Percentiles rank a stretch among this genome's conserved stretches.
Evolutionary conservation across 37 sponge, comb jelly and placozoan genomes (phyloP).

Genomic region (Haliclona indistincta): DNA sequence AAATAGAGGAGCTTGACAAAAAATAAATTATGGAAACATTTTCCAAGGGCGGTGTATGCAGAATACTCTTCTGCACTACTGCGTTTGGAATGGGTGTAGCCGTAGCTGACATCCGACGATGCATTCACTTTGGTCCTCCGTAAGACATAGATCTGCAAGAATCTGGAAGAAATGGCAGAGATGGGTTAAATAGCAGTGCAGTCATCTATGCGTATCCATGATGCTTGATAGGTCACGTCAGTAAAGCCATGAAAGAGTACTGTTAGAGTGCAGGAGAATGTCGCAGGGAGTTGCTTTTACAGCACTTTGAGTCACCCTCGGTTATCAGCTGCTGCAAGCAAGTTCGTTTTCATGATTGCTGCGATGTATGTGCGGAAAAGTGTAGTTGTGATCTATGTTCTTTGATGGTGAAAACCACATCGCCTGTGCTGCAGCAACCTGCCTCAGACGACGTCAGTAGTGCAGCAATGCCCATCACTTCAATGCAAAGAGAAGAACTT

Average conservation of each 20-base stretch:
- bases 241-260: conserved; percentile 11
- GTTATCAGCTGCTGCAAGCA: not conserved
- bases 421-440: no score
- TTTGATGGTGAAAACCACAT: no score
- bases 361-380: not conserved
- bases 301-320: no score
- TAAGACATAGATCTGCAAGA: conserved; percentile 18
- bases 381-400: no score
- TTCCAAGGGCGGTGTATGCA: conserved; percentile 2
- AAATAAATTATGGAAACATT: not conserved
- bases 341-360: not conserved
- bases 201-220: not conserved
- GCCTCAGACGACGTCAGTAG: no score
- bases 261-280: not conserved
- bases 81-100: conserved; percentile 21
- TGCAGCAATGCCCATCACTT: no score
- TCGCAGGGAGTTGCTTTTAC: not conserved
- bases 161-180: conserved; percentile 1
- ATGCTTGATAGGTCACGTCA: conserved; percentile 7
- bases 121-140: conserved; percentile 15
- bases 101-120: conserved; percentile 13
- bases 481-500: no score
- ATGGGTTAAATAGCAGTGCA: not conserved
- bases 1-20: conserved; percentile 7
- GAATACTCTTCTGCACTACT: conserved; percentile 18